Conservation (phyloP, 1,140 invertebrate species). For the Euglossa dilemma region DNA sequence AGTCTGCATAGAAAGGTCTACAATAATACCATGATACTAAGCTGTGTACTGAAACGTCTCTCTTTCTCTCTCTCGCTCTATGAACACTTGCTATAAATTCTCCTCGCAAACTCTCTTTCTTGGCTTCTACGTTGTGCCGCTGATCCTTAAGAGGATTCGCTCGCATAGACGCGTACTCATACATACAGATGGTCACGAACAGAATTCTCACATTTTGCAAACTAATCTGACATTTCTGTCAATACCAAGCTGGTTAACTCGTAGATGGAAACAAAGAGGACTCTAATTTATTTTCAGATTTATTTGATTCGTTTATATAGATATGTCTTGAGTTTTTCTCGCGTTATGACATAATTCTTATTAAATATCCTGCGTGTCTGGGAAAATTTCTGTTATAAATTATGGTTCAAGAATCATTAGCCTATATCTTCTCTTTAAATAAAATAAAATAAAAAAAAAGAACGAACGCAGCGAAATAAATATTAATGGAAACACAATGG, state of each 20-base stretch:
- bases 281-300: no score
- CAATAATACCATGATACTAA: neutral
- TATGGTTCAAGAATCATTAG: no score
- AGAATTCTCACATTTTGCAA: neutral
- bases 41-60: neutral
- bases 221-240: neutral
- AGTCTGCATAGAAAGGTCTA: neutral
- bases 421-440: no score
- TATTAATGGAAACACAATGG: no score
- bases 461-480: no score
- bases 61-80: no score
- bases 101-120: neutral
- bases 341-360: no score
- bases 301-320: no score
- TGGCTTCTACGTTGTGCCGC: neutral
- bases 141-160: slow-evolving; percentile 5
- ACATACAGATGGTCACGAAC: neutral
- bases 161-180: neutral
- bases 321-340: no score
- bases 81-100: neutral
- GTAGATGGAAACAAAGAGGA: neutral
- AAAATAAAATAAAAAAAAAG: no score
- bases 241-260: neutral
- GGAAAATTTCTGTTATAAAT: no score
- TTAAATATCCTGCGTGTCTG: no score